Evolutionary conservation across 2,113 vertebrate species (phyloP).

Genomic region (Zeus faber): DNA sequence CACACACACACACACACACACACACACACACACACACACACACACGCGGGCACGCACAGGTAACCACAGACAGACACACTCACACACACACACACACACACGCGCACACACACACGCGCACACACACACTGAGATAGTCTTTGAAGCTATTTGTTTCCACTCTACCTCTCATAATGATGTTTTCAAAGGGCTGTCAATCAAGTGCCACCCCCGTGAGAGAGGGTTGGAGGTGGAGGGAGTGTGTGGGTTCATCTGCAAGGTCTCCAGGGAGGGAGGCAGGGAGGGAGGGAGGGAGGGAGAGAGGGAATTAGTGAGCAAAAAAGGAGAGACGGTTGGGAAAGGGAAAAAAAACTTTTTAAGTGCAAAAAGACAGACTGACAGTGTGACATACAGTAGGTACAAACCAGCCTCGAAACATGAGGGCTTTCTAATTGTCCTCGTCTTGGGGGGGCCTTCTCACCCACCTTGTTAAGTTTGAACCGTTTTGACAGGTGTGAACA

Average conservation of each 20-base stretch:
- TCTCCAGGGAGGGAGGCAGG: background rate
- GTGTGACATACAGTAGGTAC: no score
- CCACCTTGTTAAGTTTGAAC: no score
- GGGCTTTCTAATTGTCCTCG: no score
- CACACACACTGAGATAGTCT: constrained; percentile 7
- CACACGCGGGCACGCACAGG: background rate
- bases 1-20: constrained; percentile 1
- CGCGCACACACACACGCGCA: background rate
- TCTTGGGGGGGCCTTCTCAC: no score
- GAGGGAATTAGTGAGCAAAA: constrained; percentile 1
- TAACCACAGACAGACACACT: background rate
- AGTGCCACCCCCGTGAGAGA: background rate
- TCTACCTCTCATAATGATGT: constrained; percentile 42
- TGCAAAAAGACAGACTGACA: no score
- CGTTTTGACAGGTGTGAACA: no score
- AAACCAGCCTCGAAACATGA: no score
- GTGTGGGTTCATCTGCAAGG: background rate
- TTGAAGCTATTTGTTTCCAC: constrained; percentile 55
- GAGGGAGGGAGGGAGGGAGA: constrained; percentile 5
- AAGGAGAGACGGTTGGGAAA: no score
- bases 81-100: constrained; percentile 4
- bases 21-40: constrained; percentile 6
- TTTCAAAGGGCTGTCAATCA: constrained; percentile 57
- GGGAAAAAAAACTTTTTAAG: no score
- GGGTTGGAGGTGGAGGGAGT: background rate